Percentiles rank a stretch among this genome's conserved stretches.
Evolutionary conservation across 2,888 invertebrate species (phyloP).

Genomic region (Watsonalla cultraria): DNA sequence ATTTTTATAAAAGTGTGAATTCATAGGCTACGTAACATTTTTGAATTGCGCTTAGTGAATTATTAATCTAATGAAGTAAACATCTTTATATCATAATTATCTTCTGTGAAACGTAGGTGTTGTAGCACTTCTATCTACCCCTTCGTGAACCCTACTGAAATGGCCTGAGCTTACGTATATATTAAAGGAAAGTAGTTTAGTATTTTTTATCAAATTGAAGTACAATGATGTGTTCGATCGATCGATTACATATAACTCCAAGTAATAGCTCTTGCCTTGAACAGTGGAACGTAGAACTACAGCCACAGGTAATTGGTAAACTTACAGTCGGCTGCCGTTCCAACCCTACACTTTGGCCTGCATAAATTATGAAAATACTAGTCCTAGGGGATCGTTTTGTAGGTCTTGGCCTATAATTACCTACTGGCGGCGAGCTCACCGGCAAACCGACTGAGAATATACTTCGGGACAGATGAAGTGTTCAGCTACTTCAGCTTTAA

Average conservation of each 20-base stretch:
- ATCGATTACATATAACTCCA: conserved; percentile 1
- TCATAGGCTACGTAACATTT: too few relatives aligned
- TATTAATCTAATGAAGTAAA: too few relatives aligned
- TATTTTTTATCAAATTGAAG: conserved; percentile 7
- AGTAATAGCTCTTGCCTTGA: conserved; percentile 6
- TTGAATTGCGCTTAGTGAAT: too few relatives aligned
- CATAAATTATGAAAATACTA: conserved; percentile 52
- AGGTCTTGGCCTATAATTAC: conserved; percentile 49
- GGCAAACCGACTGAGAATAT: conserved; percentile 22
- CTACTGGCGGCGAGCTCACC: conserved; percentile 17
- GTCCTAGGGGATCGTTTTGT: conserved; percentile 43
- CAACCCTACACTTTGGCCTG: conserved; percentile 44
- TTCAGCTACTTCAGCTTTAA: neutral
- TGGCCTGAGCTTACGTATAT: too few relatives aligned
- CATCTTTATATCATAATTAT: too few relatives aligned
- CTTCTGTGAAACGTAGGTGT: conserved; percentile 1
- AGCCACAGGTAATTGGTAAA: conserved; percentile 26
- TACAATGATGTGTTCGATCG: conserved; percentile 10
- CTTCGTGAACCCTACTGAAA: too few relatives aligned
- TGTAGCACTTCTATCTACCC: too few relatives aligned
- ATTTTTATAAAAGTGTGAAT: too few relatives aligned
- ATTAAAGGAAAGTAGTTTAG: too few relatives aligned
- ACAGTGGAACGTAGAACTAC: conserved; percentile 10
- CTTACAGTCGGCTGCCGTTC: conserved; percentile 31
- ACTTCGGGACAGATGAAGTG: conserved; percentile 18